Percentiles rank a stretch among this genome's conserved stretches.
These are phyloP conservation scores for Clivina fossor DNA, from an alignment of 2,888 invertebrate genomes.

Conservation along the genomic window DNA sequence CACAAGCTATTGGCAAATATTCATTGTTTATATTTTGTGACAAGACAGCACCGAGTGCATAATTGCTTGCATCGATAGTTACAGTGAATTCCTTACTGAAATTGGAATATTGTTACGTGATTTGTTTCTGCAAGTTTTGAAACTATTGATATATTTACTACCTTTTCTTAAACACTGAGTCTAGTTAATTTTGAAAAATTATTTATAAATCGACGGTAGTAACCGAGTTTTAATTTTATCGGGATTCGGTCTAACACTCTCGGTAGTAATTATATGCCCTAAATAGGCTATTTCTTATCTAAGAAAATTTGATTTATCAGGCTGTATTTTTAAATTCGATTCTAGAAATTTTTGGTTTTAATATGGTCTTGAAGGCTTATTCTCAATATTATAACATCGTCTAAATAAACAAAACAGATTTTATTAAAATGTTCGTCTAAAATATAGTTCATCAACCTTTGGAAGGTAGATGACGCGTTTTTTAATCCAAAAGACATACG, in stretches of 20 bases:
- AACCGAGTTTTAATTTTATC: slow-evolving; percentile 22
- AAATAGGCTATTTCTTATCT: slow-evolving; percentile 1
- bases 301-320: neutral
- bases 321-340: neutral
- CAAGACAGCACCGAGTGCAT: slow-evolving; percentile 40
- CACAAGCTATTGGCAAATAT: slow-evolving; percentile 43
- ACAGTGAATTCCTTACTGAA: slow-evolving; percentile 39
- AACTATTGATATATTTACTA: neutral
- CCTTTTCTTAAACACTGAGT: neutral
- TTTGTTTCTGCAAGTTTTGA: neutral
- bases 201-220: slow-evolving; percentile 30
- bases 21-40: slow-evolving; percentile 42
- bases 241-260: neutral
- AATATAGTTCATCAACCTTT: slow-evolving; percentile 36
- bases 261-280: slow-evolving; percentile 2
- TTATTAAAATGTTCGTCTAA: neutral
- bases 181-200: slow-evolving; percentile 2
- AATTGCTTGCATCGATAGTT: slow-evolving; percentile 42
- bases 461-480: slow-evolving; percentile 41
- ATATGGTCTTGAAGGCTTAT: neutral
- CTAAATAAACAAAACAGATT: slow-evolving; percentile 5
- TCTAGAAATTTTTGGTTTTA: neutral
- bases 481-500: slow-evolving; percentile 40
- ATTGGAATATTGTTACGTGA: slow-evolving; percentile 36
- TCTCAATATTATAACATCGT: neutral